Evolutionary conservation across 1,140 invertebrate species (phyloP), one percentile per base, ranked within the genome.

Genomic region (Eriosoma lanigerum): DNA sequence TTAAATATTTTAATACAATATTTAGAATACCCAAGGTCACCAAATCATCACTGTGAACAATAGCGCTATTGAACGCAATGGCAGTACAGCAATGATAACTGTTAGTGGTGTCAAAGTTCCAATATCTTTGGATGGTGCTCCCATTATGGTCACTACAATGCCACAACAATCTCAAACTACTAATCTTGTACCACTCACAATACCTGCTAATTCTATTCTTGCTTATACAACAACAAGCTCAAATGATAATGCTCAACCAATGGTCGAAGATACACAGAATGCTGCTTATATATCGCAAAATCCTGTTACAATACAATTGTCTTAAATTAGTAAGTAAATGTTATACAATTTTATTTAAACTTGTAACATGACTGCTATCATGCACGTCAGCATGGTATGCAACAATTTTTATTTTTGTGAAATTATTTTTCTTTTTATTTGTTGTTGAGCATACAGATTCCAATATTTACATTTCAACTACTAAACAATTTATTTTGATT

Each of bases 61-160:
- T 44, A 78, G 24, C 60, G 9, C 56, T 12, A 78, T 78, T 29
- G 56, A 62, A 13, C 75, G 48, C 19, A 78, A 58, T n/a, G 38
- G 24, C 46, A 62, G 32, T 48, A 78, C 75, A 24, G 15, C 72
- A 56, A 78, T 78, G 75, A 78, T 78, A 46, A 78, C 75, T 4
- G 75, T 78, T 13, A 78, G 75, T 46, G 75, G 75, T 24, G 75
- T 78, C 17, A 78, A 78, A 78, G 21, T 78, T 78, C 75, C 75
- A 78, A 46, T 78, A 78, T 48, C 75, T 3, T 60, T 78, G 48
- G 75, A 78, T 29, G 75, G 44, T 19, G 5, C 56, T 60, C 75
- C 75, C 62, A 62, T 78, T 48, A 78, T 78, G 75, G 75, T 78
- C 10, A 46, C 56, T 62, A 46, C 75, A 19, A 26, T 78, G 17